Percentiles rank a stretch among this genome's conserved stretches.
phyloP scores from a whole-genome alignment of 2,797 vertebrate species.

The Pseudomugil tenellus region DNA sequence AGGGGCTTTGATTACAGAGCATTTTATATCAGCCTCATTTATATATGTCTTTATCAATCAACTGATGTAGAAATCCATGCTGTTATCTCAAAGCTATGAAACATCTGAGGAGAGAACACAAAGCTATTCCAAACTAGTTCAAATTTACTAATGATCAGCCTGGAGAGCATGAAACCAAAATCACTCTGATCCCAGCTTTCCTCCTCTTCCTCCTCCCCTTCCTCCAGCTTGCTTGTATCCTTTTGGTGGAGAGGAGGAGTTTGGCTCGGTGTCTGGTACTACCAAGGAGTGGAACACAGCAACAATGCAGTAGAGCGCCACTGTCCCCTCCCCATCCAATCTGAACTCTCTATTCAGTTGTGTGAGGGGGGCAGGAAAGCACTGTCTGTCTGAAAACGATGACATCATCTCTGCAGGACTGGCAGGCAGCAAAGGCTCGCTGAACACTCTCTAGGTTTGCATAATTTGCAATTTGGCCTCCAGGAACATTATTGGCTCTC shows the following conservation, averaged over 20 bases:
- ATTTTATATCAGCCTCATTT: background rate
- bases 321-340: constrained; percentile 9
- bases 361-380: too few relatives aligned
- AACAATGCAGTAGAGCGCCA: constrained; percentile 27
- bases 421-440: constrained; percentile 51
- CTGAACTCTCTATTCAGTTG: constrained; percentile 55
- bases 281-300: constrained; percentile 40
- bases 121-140: background rate
- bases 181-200: background rate
- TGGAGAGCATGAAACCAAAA: background rate
- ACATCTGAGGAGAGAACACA: background rate
- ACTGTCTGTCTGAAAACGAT: constrained; percentile 63
- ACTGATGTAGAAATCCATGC: background rate
- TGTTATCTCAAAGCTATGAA: background rate
- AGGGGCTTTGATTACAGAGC: background rate
- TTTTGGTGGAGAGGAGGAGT: constrained; percentile 30
- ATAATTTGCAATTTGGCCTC: constrained; percentile 9
- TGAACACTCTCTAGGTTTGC: constrained; percentile 21
- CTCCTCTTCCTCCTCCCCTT: constrained; percentile 16
- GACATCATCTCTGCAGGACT: constrained; percentile 84
- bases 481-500: constrained; percentile 8
- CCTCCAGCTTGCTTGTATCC: constrained; percentile 20
- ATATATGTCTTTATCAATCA: background rate
- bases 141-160: background rate
- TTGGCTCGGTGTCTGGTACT: constrained; percentile 50